Evolutionary conservation across 1,140 invertebrate genomes (phyloP).

Genomic region (Aphelinus certus): DNA sequence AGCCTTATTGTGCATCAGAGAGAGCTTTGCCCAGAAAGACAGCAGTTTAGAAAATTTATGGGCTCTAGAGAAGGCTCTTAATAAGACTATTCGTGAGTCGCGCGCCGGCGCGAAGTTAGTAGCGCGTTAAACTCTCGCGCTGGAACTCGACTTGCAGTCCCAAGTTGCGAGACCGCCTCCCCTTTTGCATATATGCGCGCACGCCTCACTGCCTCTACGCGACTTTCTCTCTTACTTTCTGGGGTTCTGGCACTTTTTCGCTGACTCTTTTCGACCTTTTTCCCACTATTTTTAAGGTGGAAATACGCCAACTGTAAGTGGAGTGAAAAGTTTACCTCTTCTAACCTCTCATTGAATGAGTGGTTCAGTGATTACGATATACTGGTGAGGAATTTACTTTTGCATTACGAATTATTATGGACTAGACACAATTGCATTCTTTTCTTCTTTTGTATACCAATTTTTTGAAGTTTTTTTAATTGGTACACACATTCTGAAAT

Average conservation of each 20-base stretch:
- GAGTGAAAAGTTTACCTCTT: background rate
- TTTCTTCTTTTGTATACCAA: too few species aligned
- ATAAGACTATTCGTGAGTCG: slow-evolving; percentile 38
- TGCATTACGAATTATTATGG: too few species aligned
- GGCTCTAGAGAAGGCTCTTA: slow-evolving; percentile 45
- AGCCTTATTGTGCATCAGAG: too few species aligned
- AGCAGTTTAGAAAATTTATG: slow-evolving; percentile 47
- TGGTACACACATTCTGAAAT: too few species aligned
- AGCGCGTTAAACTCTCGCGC: slow-evolving; percentile 33
- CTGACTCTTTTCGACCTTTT: background rate
- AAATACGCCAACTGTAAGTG: background rate
- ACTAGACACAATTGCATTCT: too few species aligned
- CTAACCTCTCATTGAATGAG: too few species aligned
- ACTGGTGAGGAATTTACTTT: too few species aligned
- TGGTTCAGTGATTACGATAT: too few species aligned
- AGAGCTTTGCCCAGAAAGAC: background rate
- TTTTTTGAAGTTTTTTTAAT: too few species aligned
- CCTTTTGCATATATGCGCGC: background rate
- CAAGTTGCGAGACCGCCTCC: too few species aligned
- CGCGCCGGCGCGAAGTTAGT: slow-evolving; percentile 42
- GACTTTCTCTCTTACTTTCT: background rate
- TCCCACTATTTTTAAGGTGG: too few species aligned
- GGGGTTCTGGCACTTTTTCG: background rate
- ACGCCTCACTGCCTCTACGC: background rate
- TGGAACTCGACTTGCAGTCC: too few species aligned